Conservation (phyloP, 1,140 invertebrate species). For the Lysiphlebus fabarum region DNA sequence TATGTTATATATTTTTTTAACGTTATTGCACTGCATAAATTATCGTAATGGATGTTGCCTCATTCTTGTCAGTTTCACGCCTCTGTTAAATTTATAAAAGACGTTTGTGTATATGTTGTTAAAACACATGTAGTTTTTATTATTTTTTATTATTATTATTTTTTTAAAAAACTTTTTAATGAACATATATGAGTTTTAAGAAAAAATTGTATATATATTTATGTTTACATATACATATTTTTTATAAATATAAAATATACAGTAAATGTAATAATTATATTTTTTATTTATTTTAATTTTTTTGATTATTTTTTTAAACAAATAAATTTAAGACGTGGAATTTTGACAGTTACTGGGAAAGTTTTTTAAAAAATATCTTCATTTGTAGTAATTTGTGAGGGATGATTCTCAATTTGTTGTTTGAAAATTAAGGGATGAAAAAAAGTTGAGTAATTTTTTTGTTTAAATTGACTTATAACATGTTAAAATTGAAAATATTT, state of each 20-base stretch:
- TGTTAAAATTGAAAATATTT: too few relatives aligned
- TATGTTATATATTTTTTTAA: slow-evolving; percentile 4
- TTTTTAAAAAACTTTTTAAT: background rate
- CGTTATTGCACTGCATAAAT: slow-evolving; percentile 27
- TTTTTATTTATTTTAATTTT: background rate
- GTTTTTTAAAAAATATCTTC: slow-evolving; percentile 17
- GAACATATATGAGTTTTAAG: background rate
- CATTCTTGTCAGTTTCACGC: slow-evolving; percentile 25
- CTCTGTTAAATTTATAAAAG: slow-evolving; percentile 3
- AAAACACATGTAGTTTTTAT: slow-evolving; percentile 14
- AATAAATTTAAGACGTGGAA: too few relatives aligned
- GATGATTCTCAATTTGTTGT: too few relatives aligned
- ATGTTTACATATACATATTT: background rate
- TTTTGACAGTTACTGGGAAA: too few relatives aligned
- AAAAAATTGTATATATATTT: background rate
- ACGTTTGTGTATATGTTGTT: slow-evolving; percentile 17
- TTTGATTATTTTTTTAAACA: too few relatives aligned
- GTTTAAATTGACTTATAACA: too few relatives aligned
- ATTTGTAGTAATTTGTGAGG: too few relatives aligned
- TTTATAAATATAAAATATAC: background rate
- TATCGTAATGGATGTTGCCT: slow-evolving; percentile 26
- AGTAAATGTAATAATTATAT: background rate
- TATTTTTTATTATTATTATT: background rate
- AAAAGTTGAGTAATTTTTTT: too few relatives aligned
- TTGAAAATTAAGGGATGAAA: too few relatives aligned